phyloP scores from a whole-genome alignment of 2,797 vertebrate species.

The Hemitrygon akajei region DNA sequence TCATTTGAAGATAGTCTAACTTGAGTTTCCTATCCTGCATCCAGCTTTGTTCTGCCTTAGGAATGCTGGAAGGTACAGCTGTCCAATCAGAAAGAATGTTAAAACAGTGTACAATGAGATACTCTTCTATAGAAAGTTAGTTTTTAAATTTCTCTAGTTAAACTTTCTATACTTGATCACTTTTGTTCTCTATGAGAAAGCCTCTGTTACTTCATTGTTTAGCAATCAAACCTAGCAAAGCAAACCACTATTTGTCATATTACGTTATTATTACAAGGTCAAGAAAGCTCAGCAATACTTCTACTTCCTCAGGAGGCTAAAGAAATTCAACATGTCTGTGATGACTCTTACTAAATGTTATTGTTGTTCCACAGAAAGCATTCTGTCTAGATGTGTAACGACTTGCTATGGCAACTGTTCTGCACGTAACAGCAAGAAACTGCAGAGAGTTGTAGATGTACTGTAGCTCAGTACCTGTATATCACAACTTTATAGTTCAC shows the following conservation, averaged over 20 bases:
- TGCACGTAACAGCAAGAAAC: no score
- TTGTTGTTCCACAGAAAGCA: no score
- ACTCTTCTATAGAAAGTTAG: neutral
- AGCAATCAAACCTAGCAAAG: neutral
- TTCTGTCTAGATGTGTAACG: no score
- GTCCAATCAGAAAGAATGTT: neutral
- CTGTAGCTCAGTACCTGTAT: no score
- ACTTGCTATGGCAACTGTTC: no score
- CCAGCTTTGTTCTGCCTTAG: neutral
- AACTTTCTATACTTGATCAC: neutral
- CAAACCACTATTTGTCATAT: neutral
- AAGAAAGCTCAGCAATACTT: no score
- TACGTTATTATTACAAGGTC: neutral
- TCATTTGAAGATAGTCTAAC: neutral
- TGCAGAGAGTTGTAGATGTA: no score
- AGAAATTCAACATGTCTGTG: no score
- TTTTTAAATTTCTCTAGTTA: neutral
- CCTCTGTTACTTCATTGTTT: neutral
- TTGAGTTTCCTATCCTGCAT: neutral
- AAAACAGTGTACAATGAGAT: neutral
- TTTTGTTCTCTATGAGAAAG: neutral
- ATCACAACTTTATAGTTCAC: no score
- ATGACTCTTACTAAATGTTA: no score
- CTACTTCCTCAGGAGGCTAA: no score
- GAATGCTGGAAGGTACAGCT: neutral